A percentile compares a stretch with the other conserved stretches of the same genome.
These are phyloP conservation scores for Riptortus pedestris DNA, from an alignment of 1,140 invertebrate species.

Conservation along the genomic window DNA sequence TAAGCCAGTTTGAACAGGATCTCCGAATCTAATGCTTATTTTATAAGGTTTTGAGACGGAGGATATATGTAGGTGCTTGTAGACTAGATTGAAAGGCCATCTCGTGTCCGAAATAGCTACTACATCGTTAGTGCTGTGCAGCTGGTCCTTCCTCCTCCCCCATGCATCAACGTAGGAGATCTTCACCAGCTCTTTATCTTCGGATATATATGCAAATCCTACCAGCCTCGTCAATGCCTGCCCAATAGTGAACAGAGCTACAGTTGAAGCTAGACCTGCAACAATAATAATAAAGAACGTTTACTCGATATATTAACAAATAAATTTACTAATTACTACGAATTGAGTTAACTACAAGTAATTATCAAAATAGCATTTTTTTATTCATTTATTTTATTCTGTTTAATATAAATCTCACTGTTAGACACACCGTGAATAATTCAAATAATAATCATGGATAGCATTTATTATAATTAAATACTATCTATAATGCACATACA, in stretches of 20 bases:
- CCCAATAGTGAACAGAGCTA: not conserved
- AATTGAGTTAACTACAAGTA: too few species aligned
- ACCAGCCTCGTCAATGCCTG: not conserved
- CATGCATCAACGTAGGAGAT: constrained; percentile 14
- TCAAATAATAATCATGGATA: too few species aligned
- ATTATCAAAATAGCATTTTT: too few species aligned
- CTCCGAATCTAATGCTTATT: not conserved
- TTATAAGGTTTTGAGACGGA: not conserved
- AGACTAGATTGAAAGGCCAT: not conserved
- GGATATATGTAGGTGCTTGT: not conserved
- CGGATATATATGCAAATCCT: constrained; percentile 2
- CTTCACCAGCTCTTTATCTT: not conserved
- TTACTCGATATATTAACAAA: too few species aligned
- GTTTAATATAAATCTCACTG: too few species aligned
- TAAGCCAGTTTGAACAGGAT: not conserved
- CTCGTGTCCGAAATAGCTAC: not conserved
- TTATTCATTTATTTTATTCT: too few species aligned
- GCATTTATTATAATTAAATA: too few species aligned
- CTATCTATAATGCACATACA: too few species aligned
- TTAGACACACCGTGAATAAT: too few species aligned
- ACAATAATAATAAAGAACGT: too few species aligned
- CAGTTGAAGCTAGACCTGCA: constrained; percentile 11
- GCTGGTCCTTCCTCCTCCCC: not conserved
- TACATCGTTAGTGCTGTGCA: constrained; percentile 2
- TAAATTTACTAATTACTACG: too few species aligned